phyloP scores from a whole-genome alignment of 2,888 invertebrate species.

The Chymomyza fuscimana region DNA sequence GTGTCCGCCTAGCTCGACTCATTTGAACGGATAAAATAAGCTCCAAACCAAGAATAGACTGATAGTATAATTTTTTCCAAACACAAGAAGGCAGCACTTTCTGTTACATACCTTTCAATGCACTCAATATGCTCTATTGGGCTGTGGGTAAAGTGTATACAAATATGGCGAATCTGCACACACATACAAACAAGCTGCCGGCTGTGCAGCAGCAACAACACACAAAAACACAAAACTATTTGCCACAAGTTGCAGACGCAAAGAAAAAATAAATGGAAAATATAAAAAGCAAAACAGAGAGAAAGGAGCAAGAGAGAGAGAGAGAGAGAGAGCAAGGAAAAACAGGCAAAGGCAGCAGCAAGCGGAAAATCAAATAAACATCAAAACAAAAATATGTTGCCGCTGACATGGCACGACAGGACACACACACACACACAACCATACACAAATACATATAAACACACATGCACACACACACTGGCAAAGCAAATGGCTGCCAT shows the following conservation, averaged over 20 bases:
- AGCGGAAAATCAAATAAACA: conserved; percentile 66
- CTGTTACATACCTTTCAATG: too few relatives aligned
- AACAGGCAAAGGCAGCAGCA: conserved; percentile 28
- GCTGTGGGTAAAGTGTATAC: too few relatives aligned
- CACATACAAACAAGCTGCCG: conserved; percentile 54
- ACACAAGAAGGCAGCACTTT: too few relatives aligned
- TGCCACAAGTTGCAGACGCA: conserved; percentile 62
- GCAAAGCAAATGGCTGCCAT: conserved; percentile 38
- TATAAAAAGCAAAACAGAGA: conserved; percentile 28
- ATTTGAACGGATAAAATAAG: too few relatives aligned
- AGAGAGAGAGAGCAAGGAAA: conserved; percentile 16
- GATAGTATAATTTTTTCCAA: too few relatives aligned
- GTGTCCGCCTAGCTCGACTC: too few relatives aligned
- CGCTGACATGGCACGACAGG: conserved; percentile 40
- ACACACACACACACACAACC: conserved; percentile 9
- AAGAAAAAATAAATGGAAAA: conserved; percentile 27
- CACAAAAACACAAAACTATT: conserved; percentile 56
- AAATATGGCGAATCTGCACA: background rate
- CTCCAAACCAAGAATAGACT: too few relatives aligned
- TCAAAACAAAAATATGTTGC: conserved; percentile 54
- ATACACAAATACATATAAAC: background rate
- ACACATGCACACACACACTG: background rate
- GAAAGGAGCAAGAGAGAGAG: conserved; percentile 29
- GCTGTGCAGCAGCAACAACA: conserved; percentile 30
- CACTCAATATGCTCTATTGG: too few relatives aligned